A percentile compares a stretch with the other conserved stretches of the same genome.
phyloP scores from a whole-genome alignment of 1,140 invertebrate genomes.

The Pemphigus obesinymphae region DNA sequence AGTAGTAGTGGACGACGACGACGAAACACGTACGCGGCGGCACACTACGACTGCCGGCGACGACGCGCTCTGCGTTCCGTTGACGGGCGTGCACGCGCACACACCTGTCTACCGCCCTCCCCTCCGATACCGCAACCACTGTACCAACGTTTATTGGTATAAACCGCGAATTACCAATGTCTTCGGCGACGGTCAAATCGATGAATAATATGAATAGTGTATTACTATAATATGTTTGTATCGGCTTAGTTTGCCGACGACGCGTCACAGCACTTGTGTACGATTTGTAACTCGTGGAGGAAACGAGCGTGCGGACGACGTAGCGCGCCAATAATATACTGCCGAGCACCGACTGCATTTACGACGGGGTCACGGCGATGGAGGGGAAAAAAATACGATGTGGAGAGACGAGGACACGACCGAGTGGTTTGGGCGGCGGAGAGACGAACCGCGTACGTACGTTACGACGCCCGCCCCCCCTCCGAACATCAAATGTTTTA shows the following conservation, averaged over 20 bases:
- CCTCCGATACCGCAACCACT: too few relatives aligned
- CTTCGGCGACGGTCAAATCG: too few relatives aligned
- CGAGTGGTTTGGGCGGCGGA: too few relatives aligned
- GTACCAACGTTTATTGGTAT: too few relatives aligned
- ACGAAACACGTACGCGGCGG: too few relatives aligned
- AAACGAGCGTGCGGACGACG: background rate
- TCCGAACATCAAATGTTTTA: too few relatives aligned
- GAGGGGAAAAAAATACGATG: too few relatives aligned
- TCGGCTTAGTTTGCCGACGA: background rate
- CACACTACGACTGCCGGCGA: too few relatives aligned
- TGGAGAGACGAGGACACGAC: too few relatives aligned
- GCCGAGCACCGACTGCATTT: background rate
- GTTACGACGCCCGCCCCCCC: too few relatives aligned
- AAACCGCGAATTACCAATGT: background rate
- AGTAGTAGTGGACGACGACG: background rate
- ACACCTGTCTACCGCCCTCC: background rate
- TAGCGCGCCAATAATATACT: background rate
- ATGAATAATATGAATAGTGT: background rate
- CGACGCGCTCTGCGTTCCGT: background rate
- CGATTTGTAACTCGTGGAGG: background rate
- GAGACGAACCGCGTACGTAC: too few relatives aligned
- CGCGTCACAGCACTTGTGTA: background rate
- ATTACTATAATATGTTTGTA: background rate
- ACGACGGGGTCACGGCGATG: too few relatives aligned
- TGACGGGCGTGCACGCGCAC: conserved; percentile 13